A percentile compares a stretch with the other conserved stretches of the same genome.
Conservation (phyloP, 1,140 invertebrate genomes). For the Sarcophaga bullata region DNA sequence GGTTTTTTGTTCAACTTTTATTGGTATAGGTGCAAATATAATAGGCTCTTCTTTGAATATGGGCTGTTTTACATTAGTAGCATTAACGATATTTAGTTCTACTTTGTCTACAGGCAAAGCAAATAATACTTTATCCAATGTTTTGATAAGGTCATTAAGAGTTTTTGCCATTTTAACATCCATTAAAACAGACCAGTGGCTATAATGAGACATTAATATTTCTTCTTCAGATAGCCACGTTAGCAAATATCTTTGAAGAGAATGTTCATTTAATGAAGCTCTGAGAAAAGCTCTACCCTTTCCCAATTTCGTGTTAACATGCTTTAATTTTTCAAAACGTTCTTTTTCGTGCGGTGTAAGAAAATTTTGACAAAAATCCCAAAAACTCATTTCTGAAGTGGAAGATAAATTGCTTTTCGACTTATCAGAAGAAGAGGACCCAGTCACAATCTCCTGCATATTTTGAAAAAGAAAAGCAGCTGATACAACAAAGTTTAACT, state of each 20-base stretch:
- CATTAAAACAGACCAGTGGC: constrained; percentile 81
- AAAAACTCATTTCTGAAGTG: constrained; percentile 61
- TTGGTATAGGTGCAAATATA: constrained; percentile 65
- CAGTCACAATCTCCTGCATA: constrained; percentile 61
- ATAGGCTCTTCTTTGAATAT: constrained; percentile 64
- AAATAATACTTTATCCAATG: constrained; percentile 83
- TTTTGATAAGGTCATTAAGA: constrained; percentile 82
- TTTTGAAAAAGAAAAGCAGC: constrained; percentile 58
- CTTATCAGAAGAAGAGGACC: constrained; percentile 29
- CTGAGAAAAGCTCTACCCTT: constrained; percentile 83
- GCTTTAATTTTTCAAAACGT: constrained; percentile 77
- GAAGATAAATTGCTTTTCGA: neutral
- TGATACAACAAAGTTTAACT: constrained; percentile 39
- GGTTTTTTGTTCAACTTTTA: constrained; percentile 49
- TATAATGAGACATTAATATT: constrained; percentile 74
- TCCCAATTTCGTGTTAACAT: constrained; percentile 81
- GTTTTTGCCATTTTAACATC: constrained; percentile 79
- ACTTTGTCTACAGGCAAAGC: constrained; percentile 84
- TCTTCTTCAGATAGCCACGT: constrained; percentile 73
- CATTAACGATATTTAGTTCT: constrained; percentile 71
- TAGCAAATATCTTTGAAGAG: constrained; percentile 80
- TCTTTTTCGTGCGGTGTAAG: constrained; percentile 84
- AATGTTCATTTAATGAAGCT: constrained; percentile 85
- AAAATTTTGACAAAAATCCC: constrained; percentile 74
- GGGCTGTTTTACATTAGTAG: neutral